Evolutionary conservation across 2,113 vertebrate genomes (phyloP).

Genomic region (Podarcis muralis): DNA sequence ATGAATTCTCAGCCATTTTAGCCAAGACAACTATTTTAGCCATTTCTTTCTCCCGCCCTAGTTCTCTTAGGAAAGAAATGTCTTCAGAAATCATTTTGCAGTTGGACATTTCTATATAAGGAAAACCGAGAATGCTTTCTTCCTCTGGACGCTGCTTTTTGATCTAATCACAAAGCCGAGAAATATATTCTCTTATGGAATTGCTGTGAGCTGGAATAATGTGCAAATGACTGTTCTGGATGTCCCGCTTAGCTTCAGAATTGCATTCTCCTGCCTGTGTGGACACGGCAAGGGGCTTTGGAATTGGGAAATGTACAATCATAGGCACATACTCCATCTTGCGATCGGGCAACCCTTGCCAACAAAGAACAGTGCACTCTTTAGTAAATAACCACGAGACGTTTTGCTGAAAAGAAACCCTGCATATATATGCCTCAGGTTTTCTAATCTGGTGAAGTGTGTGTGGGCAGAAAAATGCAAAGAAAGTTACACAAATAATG

Average conservation of each 20-base stretch:
- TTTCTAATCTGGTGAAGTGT: background rate
- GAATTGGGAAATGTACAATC: constrained; percentile 15
- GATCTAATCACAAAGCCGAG: background rate
- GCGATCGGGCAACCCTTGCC: background rate
- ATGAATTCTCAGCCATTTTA: background rate
- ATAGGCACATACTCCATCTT: background rate
- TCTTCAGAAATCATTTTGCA: background rate
- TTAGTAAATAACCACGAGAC: background rate
- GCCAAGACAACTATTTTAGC: background rate
- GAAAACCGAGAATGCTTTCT: background rate
- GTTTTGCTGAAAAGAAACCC: background rate
- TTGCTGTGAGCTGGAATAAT: constrained; percentile 33
- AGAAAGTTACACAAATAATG: background rate
- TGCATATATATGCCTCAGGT: background rate
- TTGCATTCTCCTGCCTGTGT: constrained; percentile 1
- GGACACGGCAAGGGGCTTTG: background rate
- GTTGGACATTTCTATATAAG: constrained; percentile 8
- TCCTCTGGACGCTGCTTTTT: background rate
- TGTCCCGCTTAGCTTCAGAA: constrained; percentile 16
- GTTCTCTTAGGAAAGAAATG: background rate
- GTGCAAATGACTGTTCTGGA: constrained; percentile 13
- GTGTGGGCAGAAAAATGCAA: background rate
- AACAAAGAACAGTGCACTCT: background rate
- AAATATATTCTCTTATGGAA: constrained; percentile 6
- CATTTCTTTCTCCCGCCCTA: background rate